Evolutionary conservation across 2,888 invertebrate species (phyloP).

Genomic region (Cosmorhoe ocellata): DNA sequence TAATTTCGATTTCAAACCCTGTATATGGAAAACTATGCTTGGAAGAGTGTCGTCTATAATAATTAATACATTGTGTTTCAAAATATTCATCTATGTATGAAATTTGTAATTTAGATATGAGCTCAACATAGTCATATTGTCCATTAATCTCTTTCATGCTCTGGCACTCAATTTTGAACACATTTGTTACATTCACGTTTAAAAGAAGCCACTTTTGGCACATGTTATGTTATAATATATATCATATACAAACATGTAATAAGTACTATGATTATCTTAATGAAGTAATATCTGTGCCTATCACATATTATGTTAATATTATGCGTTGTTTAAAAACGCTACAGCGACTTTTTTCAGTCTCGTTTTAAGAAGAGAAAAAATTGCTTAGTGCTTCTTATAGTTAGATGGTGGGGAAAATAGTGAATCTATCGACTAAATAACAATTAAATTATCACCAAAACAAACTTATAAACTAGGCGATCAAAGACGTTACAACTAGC

Average conservation of each 20-base stretch:
- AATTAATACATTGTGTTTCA: constrained; percentile 9
- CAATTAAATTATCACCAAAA: constrained; percentile 41
- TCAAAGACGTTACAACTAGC: constrained; percentile 18
- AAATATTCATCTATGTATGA: constrained; percentile 27
- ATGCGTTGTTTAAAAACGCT: constrained; percentile 9
- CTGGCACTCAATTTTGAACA: constrained; percentile 66
- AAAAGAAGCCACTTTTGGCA: constrained; percentile 67
- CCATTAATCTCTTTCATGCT: constrained; percentile 39
- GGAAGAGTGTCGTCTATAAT: constrained; percentile 23
- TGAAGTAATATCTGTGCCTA: constrained; percentile 13
- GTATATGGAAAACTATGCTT: constrained; percentile 32
- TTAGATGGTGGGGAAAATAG: constrained; percentile 47
- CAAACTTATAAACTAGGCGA: constrained; percentile 22
- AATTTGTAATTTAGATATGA: constrained; percentile 29
- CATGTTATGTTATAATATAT: constrained; percentile 39
- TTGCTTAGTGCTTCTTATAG: constrained; percentile 26
- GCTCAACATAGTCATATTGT: constrained; percentile 40
- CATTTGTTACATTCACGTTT: constrained; percentile 45
- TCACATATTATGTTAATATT: constrained; percentile 17
- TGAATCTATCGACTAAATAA: constrained; percentile 49
- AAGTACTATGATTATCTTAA: constrained; percentile 11
- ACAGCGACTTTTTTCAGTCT: constrained; percentile 1
- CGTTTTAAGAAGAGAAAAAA: constrained; percentile 8
- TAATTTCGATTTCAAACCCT: constrained; percentile 39
- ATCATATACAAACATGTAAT: constrained; percentile 23